phyloP scores from a whole-genome alignment of 2,888 invertebrate species.

The Lysandra bellargus region DNA sequence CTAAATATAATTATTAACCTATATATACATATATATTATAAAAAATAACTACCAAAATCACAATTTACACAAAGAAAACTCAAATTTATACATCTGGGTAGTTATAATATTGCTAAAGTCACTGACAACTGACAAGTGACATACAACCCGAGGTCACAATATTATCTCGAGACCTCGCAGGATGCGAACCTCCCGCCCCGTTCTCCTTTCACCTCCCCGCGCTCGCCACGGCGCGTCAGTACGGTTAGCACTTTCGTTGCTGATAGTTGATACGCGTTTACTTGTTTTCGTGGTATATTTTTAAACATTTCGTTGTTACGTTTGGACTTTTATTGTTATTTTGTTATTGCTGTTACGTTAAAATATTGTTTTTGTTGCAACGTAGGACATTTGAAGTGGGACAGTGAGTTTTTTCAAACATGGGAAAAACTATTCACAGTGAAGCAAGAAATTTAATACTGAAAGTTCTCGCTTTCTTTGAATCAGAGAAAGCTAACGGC shows the following conservation, averaged over 20 bases:
- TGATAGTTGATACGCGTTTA: conserved; percentile 9
- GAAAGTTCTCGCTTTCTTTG: conserved; percentile 41
- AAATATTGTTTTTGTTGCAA: neutral
- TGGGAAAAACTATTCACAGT: too few species aligned
- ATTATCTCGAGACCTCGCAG: too few species aligned
- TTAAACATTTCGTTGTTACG: conserved; percentile 27
- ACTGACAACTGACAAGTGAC: too few species aligned
- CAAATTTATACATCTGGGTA: too few species aligned
- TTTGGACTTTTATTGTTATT: conserved; percentile 31
- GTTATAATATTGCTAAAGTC: too few species aligned
- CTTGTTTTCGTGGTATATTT: conserved; percentile 11
- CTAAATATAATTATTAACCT: too few species aligned
- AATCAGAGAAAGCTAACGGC: conserved; percentile 34
- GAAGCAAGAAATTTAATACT: conserved; percentile 32
- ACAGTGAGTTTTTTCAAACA: neutral
- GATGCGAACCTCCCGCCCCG: too few species aligned
- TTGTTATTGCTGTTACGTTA: conserved; percentile 22
- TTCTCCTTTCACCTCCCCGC: too few species aligned
- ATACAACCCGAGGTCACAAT: too few species aligned
- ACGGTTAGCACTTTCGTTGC: conserved; percentile 30
- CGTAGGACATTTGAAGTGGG: conserved; percentile 21
- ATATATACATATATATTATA: too few species aligned
- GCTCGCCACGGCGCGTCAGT: neutral
- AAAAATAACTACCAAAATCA: too few species aligned
- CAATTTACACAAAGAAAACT: too few species aligned